A percentile compares a stretch with the other conserved stretches of the same genome.
Conservation (phyloP, 2,888 invertebrate species). For the Tachina lurida region DNA sequence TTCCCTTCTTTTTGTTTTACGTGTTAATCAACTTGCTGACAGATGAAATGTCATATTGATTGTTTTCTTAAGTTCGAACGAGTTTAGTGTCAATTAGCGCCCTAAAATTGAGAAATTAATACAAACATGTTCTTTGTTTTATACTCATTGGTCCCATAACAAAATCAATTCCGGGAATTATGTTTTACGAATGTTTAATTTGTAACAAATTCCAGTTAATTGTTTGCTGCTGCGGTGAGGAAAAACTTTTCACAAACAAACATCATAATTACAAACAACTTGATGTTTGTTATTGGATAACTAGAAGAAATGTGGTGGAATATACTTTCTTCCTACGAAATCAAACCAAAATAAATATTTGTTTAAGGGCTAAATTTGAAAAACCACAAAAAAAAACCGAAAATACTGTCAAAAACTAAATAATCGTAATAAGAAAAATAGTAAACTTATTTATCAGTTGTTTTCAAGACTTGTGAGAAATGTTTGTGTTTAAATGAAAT, state of each 20-base stretch:
- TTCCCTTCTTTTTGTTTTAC: neutral
- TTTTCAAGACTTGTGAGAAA: slow-evolving; percentile 6
- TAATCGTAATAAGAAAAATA: slow-evolving; percentile 10
- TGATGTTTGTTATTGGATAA: slow-evolving; percentile 2
- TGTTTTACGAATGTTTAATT: neutral
- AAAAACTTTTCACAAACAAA: slow-evolving; percentile 63
- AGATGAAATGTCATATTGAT: slow-evolving; percentile 55
- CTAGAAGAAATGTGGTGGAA: neutral
- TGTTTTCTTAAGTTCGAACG: slow-evolving; percentile 9
- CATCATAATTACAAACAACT: slow-evolving; percentile 45
- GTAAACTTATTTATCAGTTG: slow-evolving; percentile 38
- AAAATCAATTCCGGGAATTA: slow-evolving; percentile 38
- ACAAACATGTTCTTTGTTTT: neutral
- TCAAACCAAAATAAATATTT: slow-evolving; percentile 69
- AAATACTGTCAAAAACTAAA: neutral
- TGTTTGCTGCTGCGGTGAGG: slow-evolving; percentile 56
- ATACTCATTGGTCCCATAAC: neutral
- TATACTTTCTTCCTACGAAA: slow-evolving; percentile 47
- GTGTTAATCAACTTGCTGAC: slow-evolving; percentile 35
- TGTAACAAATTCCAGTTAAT: slow-evolving; percentile 67
- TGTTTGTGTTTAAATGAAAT: slow-evolving; percentile 9
- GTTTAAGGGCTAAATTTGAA: slow-evolving; percentile 47
- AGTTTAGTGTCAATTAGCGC: slow-evolving; percentile 65
- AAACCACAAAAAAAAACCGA: slow-evolving; percentile 24
- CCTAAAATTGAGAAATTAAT: slow-evolving; percentile 40